phyloP scores from a whole-genome alignment of 92 coral and sea anemone genomes.

The Zoanthus gigantus region DNA sequence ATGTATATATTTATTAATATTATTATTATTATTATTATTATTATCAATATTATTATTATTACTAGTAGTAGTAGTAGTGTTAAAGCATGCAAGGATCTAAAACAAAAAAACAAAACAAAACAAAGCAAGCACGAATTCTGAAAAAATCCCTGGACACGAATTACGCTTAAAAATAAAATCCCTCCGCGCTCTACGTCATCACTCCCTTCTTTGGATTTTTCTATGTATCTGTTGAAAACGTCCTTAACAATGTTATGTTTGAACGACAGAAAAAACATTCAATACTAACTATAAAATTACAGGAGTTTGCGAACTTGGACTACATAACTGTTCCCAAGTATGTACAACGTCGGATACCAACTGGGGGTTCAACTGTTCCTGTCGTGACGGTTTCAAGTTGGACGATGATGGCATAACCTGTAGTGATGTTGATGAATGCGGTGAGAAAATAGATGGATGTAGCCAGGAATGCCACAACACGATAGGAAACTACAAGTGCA shows the following conservation, averaged over 20 bases:
- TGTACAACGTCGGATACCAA: background rate
- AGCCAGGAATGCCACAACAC: constrained; percentile 16
- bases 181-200: too few species aligned
- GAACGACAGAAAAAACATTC: background rate
- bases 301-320: constrained; percentile 32
- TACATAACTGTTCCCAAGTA: constrained; percentile 27
- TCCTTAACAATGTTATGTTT: background rate
- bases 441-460: background rate
- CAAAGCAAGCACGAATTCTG: too few species aligned
- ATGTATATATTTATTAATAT: too few species aligned
- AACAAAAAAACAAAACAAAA: too few species aligned
- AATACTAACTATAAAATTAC: background rate
- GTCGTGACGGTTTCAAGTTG: constrained; percentile 14
- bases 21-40: too few species aligned
- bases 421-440: constrained; percentile 25
- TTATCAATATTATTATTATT: too few species aligned
- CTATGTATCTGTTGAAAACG: background rate
- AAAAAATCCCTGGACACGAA: too few species aligned
- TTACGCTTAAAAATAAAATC: too few species aligned
- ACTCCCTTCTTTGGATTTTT: background rate
- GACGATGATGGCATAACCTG: background rate
- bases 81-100: too few species aligned
- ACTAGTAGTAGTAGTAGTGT: too few species aligned
- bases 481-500: constrained; percentile 20
- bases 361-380: constrained; percentile 41